Percentiles rank a stretch among this genome's conserved stretches.
phyloP scores from a whole-genome alignment of 2,888 invertebrate species.

The Caenorhabditis sp. region DNA sequence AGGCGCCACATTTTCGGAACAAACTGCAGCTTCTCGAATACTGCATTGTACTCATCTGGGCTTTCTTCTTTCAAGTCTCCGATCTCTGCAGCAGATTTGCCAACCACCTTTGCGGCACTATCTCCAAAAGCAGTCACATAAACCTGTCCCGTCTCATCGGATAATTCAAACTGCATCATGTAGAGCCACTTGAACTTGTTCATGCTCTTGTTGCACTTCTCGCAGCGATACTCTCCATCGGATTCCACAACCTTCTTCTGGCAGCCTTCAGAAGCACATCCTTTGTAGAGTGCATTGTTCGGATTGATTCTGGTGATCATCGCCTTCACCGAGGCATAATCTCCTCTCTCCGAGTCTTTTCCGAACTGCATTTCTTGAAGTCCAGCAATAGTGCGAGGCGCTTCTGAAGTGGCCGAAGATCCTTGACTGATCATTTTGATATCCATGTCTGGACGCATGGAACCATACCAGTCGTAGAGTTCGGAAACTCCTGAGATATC shows the following conservation, averaged over 20 bases:
- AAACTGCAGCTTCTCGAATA: slow-evolving; percentile 90
- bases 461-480: slow-evolving; percentile 93
- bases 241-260: slow-evolving; percentile 92
- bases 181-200: slow-evolving; percentile 88
- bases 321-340: slow-evolving; percentile 89
- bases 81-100: slow-evolving; percentile 88
- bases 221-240: slow-evolving; percentile 94
- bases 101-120: slow-evolving; percentile 89
- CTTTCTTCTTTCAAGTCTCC: slow-evolving; percentile 86
- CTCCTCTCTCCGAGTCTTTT: slow-evolving; percentile 85
- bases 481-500: slow-evolving; percentile 92
- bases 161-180: slow-evolving; percentile 88
- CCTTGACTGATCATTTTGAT: slow-evolving; percentile 66
- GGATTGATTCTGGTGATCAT: slow-evolving; percentile 89
- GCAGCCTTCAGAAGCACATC: slow-evolving; percentile 92
- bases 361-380: slow-evolving; percentile 70
- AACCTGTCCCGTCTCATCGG: slow-evolving; percentile 91
- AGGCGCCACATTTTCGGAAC: slow-evolving; percentile 91
- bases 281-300: slow-evolving; percentile 93
- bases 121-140: slow-evolving; percentile 94
- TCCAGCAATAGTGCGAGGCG: slow-evolving; percentile 53
- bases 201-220: slow-evolving; percentile 93
- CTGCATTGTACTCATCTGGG: slow-evolving; percentile 86
- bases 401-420: slow-evolving; percentile 13
- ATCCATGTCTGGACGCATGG: slow-evolving; percentile 84